Evolutionary conservation across 1,140 invertebrate genomes (phyloP), one percentile per base, ranked within the genome.

Genomic region (Drosophila arizonae): DNA sequence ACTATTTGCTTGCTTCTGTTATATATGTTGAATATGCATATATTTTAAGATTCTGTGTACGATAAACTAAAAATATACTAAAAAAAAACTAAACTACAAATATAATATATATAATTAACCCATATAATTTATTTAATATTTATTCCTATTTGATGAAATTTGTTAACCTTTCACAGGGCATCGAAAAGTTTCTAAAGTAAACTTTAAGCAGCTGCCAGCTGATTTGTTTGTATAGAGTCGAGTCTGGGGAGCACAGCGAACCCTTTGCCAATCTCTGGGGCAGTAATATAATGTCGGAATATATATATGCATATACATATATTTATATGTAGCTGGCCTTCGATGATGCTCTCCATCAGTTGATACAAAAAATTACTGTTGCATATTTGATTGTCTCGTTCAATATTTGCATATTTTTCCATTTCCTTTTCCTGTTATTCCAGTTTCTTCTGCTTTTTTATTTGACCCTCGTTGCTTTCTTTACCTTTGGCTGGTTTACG

Each of bases 371-470:
- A 81, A 75, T 79, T 88, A 79, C 79, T 80, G 82, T 79, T 86
- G 84, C 84, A 87, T 87, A 88, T 84, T 88, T 87, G 84, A 87
- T 88, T 87, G 84, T 88, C 84, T 77, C 62, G 84, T 70, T 77
- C 84, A 87, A 87, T 87, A 87, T 87, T 87, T 87, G 81, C 76
- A 87, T 87, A 77, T 68, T 73, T 68, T 72, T 60, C 24, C 69
- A 76, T 73, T 69, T 69, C 36, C 36, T 24, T 39, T 68, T 45
- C 17, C n/a, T 10, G 58, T 45, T 51, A 24, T 24, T 24, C 21
- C 21, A 24, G 21, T 24, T 24, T 24, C 21, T 24, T 24, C 21
- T 41, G 36, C 43, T 45, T 9, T 56, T 56, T 54, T 46, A 58
- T 64, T 17, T 33, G 11, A 21, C 50, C 17, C 39, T 54, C 13